Percentiles rank a stretch among this genome's conserved stretches.
These are phyloP conservation scores for Leptoteleia sp. DNA, from an alignment of 1,140 invertebrate species.

Conservation along the genomic window DNA sequence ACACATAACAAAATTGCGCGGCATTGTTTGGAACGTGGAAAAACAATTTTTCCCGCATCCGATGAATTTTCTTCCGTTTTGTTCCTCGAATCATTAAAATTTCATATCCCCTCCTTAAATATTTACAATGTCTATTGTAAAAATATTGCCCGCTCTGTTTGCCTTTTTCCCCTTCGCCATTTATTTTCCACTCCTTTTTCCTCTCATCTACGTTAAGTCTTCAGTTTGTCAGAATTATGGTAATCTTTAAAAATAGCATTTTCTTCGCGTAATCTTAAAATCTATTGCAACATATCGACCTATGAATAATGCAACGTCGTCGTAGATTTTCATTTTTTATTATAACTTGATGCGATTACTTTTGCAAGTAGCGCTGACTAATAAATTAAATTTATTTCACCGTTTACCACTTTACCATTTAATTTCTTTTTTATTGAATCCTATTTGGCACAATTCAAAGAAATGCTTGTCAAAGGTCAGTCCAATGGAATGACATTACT, in stretches of 20 bases:
- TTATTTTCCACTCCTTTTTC: not conserved
- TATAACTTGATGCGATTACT: not conserved
- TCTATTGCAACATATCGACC: constrained; percentile 16
- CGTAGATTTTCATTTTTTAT: not conserved
- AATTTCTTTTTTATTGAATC: too few species aligned
- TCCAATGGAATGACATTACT: too few species aligned
- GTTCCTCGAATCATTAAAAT: constrained; percentile 2
- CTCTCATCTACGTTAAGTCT: not conserved
- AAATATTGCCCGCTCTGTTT: not conserved
- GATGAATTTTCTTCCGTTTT: constrained; percentile 1
- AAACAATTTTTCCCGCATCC: constrained; percentile 7
- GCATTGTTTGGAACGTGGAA: constrained; percentile 4
- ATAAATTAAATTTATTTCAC: constrained; percentile 5
- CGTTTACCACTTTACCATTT: too few species aligned
- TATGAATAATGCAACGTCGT: constrained; percentile 15
- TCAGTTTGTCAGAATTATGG: constrained; percentile 6
- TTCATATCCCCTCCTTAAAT: not conserved
- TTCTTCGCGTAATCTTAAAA: constrained; percentile 16
- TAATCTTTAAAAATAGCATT: constrained; percentile 23
- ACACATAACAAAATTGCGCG: constrained; percentile 15
- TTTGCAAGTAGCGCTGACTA: not conserved
- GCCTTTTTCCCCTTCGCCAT: not conserved
- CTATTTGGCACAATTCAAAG: too few species aligned
- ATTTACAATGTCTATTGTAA: constrained; percentile 5
- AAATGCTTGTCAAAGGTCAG: too few species aligned